Base-by-base conservation (phyloP, 2,797 vertebrate species). In the Ibycter americanus region DNA sequence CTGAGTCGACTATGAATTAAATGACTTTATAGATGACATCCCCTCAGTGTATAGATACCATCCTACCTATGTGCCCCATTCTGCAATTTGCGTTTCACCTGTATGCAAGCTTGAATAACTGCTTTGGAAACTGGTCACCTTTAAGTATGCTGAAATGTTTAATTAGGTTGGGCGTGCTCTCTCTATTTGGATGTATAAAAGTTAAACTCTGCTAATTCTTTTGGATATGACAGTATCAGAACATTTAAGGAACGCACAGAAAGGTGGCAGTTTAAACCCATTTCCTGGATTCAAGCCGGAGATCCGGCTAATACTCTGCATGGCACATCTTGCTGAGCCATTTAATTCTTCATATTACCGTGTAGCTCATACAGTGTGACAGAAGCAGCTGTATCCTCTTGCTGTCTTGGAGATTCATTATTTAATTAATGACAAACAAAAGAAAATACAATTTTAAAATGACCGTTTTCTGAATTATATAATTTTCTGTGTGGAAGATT, bases 341-440 rank as follows among this genome's bases (percentile, higher is more conserved):
- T 76, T 95, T 81, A 89, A 72, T 92, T 91, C 91, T 92, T 92
- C 21, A 8, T 88, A 74, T 74, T 73, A n/a, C 66, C 47, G 9
- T 11, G 44, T 90, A 70, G 82, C 56, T 87, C 62, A 56, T 72
- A 34, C 25, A 73, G 56, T 79, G 65, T 90, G 90, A 85, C 90
- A 96, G 56, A 85, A 92, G 73, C 74, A 93, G 84, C 56, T 92
- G 84, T 56, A 88, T 77, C 49, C 47, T 83, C 91, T 88, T 83
- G 44, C 81, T 82, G 74, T 74, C 67, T 89, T 47, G 70, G 56
- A 66, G 79, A 85, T 82, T 90, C 51, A 79, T 95, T 89, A 96
- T 94, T 92, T 94, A 94, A 91, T 94, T 96, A 92, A 96, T 87
- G 89, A 61, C 68, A 96, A 97, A 96, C 87, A 86, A 74, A 96